phyloP scores from a whole-genome alignment of 1,140 invertebrate species.

The Drosophila serrata region DNA sequence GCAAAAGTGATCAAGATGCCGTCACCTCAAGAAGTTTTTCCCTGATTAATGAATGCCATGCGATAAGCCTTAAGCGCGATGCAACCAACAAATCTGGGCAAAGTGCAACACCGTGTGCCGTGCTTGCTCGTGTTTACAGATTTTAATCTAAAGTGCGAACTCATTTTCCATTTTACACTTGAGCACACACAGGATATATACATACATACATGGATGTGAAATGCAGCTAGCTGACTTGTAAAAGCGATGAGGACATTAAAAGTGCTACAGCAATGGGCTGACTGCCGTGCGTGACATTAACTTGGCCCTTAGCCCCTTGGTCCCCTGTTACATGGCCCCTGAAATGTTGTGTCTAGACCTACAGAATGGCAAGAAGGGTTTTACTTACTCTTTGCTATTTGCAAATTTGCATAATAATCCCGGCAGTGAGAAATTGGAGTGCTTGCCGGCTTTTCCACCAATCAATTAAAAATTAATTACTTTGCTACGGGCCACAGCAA shows the following conservation, averaged over 20 bases:
- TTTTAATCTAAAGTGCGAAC: slow-evolving; percentile 75
- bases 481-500: slow-evolving; percentile 33
- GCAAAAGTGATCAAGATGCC: slow-evolving; percentile 6
- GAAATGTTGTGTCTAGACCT: slow-evolving; percentile 47
- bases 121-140: slow-evolving; percentile 57
- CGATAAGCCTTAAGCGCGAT: slow-evolving; percentile 38
- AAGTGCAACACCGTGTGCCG: slow-evolving; percentile 8
- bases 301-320: slow-evolving; percentile 23
- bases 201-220: slow-evolving; percentile 11
- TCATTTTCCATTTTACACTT: slow-evolving; percentile 76
- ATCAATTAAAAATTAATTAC: slow-evolving; percentile 63
- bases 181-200: slow-evolving; percentile 30
- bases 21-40: slow-evolving; percentile 25
- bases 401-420: slow-evolving; percentile 43
- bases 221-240: slow-evolving; percentile 53
- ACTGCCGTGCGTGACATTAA: slow-evolving; percentile 53
- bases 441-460: slow-evolving; percentile 29
- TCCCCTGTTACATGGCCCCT: background rate
- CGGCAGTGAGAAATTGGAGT: slow-evolving; percentile 20
- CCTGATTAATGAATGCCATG: slow-evolving; percentile 33
- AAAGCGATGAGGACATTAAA: slow-evolving; percentile 55
- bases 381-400: slow-evolving; percentile 10
- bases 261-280: slow-evolving; percentile 34
- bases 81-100: slow-evolving; percentile 16
- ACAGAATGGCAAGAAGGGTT: background rate